Evolutionary conservation across 2,888 invertebrate genomes (phyloP).

Genomic region (Pyrocoelia pectoralis): DNA sequence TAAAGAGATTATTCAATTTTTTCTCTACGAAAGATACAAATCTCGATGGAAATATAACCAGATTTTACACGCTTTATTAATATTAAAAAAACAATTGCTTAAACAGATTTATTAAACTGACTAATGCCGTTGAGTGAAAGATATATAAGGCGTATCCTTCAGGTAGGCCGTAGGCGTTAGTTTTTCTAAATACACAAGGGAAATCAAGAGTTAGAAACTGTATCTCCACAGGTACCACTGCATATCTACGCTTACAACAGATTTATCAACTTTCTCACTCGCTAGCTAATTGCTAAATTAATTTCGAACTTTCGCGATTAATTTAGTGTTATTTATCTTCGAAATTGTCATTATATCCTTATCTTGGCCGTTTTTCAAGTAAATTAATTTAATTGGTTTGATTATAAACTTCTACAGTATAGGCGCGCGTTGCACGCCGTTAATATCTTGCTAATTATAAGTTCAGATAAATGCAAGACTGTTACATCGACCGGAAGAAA

Average conservation of each 20-base stretch:
- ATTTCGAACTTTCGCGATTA: constrained; percentile 3
- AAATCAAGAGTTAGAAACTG: background rate
- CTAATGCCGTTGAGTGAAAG: too few relatives aligned
- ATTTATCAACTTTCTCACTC: background rate
- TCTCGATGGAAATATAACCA: too few relatives aligned
- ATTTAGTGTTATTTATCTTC: background rate
- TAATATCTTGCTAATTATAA: constrained; percentile 1
- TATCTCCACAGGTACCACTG: background rate
- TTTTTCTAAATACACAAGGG: background rate
- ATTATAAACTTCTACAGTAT: background rate
- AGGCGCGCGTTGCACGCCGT: background rate
- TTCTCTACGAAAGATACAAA: too few relatives aligned
- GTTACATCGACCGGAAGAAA: constrained; percentile 20
- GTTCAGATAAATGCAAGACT: constrained; percentile 10
- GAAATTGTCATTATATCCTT: background rate
- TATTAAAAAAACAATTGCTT: too few relatives aligned
- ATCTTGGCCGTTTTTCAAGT: background rate
- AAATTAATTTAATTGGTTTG: background rate
- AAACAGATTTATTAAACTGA: too few relatives aligned
- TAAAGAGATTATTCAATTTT: too few relatives aligned
- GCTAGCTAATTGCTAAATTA: background rate
- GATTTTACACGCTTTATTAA: too few relatives aligned
- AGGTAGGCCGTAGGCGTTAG: too few relatives aligned
- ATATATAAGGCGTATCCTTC: too few relatives aligned
- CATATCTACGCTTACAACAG: background rate